These are phyloP conservation scores for Autographa gamma DNA, from an alignment of 2,888 invertebrate species.

Conservation along the genomic window DNA sequence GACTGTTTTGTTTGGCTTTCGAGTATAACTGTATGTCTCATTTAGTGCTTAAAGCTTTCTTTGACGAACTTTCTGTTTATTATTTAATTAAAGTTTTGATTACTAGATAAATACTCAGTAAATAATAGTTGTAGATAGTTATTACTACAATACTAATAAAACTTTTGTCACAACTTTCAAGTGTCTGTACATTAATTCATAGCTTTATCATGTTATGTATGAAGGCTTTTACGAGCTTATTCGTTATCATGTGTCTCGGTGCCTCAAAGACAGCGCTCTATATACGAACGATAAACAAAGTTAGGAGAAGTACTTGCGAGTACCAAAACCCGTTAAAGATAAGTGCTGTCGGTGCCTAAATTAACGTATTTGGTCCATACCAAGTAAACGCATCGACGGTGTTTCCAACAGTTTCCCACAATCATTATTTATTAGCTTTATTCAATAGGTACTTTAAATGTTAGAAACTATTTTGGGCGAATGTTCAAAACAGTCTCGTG, in stretches of 20 bases:
- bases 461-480: neutral
- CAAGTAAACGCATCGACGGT: neutral
- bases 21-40: conserved; percentile 50
- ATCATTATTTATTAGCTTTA: neutral
- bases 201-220: neutral
- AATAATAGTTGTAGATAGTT: neutral
- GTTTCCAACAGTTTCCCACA: neutral
- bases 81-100: conserved; percentile 16
- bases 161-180: neutral
- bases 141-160: neutral
- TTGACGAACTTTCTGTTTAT: conserved; percentile 23
- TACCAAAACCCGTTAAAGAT: conserved; percentile 2
- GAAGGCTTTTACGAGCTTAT: neutral
- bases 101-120: neutral
- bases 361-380: neutral
- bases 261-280: conserved; percentile 1
- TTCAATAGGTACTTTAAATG: neutral
- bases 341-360: conserved; percentile 4
- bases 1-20: conserved; percentile 66
- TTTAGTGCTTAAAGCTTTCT: conserved; percentile 42
- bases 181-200: neutral
- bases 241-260: neutral
- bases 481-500: neutral
- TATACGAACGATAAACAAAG: conserved; percentile 1
- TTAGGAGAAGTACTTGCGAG: conserved; percentile 3